A percentile compares a stretch with the other conserved stretches of the same genome.
Evolutionary conservation across 2,888 invertebrate genomes (phyloP).

Genomic region (Alsophila aescularia): DNA sequence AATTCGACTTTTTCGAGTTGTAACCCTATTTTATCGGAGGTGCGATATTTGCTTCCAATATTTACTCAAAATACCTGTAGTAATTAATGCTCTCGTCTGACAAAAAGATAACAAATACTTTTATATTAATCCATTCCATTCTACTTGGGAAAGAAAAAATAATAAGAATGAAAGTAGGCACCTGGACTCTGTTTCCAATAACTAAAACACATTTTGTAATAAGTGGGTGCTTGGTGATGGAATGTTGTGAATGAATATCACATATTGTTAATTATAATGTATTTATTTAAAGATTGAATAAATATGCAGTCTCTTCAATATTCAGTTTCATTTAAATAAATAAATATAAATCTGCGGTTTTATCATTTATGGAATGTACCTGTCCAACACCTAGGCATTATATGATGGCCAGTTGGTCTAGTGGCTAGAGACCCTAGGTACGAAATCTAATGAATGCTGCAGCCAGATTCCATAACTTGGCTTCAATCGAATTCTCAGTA

Average conservation of each 20-base stretch:
- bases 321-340: slow-evolving; percentile 1
- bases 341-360: not conserved
- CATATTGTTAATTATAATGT: slow-evolving; percentile 63
- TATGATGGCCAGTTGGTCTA: too few species aligned
- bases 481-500: too few species aligned
- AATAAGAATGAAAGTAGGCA: slow-evolving; percentile 6
- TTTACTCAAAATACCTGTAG: too few species aligned
- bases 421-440: too few species aligned
- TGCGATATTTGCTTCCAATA: too few species aligned
- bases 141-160: not conserved
- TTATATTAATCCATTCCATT: slow-evolving; percentile 29
- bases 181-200: slow-evolving; percentile 27
- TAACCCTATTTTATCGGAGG: too few species aligned
- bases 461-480: too few species aligned
- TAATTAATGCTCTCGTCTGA: not conserved
- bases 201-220: slow-evolving; percentile 27
- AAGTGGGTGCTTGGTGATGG: slow-evolving; percentile 63
- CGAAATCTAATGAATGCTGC: too few species aligned
- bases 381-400: too few species aligned
- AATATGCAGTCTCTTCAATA: slow-evolving; percentile 68
- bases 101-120: not conserved
- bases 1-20: too few species aligned
- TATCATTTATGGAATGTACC: not conserved
- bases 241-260: slow-evolving; percentile 73
- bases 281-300: slow-evolving; percentile 76